These are phyloP conservation scores for Lepus americanus DNA, from an alignment of 2,113 vertebrate genomes.

Conservation along the genomic window DNA sequence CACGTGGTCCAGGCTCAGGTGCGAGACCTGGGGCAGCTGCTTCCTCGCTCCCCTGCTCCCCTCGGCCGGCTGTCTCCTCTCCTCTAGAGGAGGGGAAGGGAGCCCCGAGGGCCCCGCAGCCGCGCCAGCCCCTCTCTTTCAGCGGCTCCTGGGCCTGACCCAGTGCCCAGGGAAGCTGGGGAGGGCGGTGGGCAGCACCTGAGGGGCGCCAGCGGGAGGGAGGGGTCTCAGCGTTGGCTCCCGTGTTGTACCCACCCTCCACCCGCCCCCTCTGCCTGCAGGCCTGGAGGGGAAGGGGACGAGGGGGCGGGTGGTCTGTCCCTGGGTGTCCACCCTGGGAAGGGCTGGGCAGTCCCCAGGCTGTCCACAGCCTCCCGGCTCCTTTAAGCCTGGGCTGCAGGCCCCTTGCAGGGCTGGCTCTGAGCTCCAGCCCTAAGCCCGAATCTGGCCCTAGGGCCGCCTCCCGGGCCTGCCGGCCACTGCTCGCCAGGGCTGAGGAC, in stretches of 20 bases:
- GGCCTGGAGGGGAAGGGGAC: slow-evolving; percentile 76
- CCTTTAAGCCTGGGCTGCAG: slow-evolving; percentile 81
- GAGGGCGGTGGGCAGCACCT: neutral
- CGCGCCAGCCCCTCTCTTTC: neutral
- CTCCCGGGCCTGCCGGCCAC: neutral
- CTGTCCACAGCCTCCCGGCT: slow-evolving; percentile 85
- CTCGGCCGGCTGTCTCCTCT: neutral
- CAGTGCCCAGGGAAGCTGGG: neutral
- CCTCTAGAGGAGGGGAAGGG: neutral
- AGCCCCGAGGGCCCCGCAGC: neutral
- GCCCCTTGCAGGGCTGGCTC: slow-evolving; percentile 78
- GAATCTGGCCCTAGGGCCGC: neutral
- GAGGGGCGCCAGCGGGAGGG: neutral
- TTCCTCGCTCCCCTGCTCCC: neutral
- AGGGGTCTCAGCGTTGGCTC: no score
- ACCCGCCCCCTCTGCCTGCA: neutral
- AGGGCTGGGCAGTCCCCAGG: neutral
- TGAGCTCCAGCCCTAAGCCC: slow-evolving; percentile 83
- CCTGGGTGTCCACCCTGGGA: neutral
- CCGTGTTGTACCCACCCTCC: neutral
- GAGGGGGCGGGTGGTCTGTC: slow-evolving; percentile 45
- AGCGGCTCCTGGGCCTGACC: neutral
- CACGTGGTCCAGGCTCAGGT: fast-evolving
- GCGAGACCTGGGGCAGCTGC: no score
- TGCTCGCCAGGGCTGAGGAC: neutral